Conservation (phyloP, 2,113 vertebrate genomes). For the Mola mola region DNA sequence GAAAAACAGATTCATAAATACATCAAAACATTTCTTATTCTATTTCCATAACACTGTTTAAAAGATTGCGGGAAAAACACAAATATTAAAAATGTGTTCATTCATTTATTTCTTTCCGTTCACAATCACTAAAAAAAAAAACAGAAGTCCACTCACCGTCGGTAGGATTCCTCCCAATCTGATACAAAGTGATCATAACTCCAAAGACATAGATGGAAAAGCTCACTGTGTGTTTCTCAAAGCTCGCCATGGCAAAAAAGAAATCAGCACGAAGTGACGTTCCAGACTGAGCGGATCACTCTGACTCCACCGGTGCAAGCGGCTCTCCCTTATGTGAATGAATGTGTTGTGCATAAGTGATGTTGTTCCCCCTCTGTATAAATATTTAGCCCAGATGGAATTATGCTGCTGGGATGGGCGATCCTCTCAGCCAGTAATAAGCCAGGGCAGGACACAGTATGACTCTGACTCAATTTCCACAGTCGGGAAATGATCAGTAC, state of each 20-base stretch:
- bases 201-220: constrained; percentile 56
- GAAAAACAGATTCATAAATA: too few species aligned
- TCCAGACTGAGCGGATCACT: constrained; percentile 22
- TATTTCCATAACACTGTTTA: too few species aligned
- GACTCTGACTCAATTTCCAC: constrained; percentile 83
- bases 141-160: constrained; percentile 72
- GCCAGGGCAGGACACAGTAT: constrained; percentile 75
- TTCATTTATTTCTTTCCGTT: too few species aligned
- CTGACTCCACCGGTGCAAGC: constrained; percentile 43
- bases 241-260: constrained; percentile 44
- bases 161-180: constrained; percentile 72
- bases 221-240: constrained; percentile 65
- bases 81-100: too few species aligned
- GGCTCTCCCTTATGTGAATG: constrained; percentile 79
- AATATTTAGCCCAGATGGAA: constrained; percentile 85
- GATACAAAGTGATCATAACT: constrained; percentile 67
- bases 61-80: too few species aligned
- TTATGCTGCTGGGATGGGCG: constrained; percentile 85
- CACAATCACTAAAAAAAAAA: too few species aligned
- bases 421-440: constrained; percentile 83
- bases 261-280: constrained; percentile 44
- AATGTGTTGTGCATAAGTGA: constrained; percentile 81
- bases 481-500: constrained; percentile 79
- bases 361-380: constrained; percentile 83
- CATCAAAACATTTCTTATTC: too few species aligned